Evolutionary conservation across 2,797 vertebrate species (phyloP).

Genomic region (Avahi laniger): DNA sequence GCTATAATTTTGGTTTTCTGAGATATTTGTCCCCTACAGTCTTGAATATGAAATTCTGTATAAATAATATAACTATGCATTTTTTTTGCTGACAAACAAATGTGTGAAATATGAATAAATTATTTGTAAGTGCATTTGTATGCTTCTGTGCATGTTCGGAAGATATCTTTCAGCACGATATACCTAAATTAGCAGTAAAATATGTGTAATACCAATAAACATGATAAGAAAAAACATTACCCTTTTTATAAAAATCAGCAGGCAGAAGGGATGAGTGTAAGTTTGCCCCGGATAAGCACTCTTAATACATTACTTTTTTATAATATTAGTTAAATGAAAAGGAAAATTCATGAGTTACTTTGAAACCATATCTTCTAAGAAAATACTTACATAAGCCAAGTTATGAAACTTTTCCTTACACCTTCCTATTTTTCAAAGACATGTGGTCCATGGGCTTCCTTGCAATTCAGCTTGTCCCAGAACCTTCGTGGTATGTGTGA

Average conservation of each 20-base stretch:
- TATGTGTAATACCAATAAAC: neutral
- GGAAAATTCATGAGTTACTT: constrained; percentile 27
- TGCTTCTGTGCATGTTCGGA: neutral
- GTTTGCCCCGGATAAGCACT: neutral
- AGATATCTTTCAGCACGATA: neutral
- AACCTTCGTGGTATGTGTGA: neutral
- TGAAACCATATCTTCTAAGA: neutral
- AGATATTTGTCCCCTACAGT: constrained; percentile 75
- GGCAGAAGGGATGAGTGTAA: neutral
- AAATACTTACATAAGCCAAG: neutral
- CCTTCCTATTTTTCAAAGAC: neutral
- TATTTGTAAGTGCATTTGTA: constrained; percentile 80
- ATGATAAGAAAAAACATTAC: neutral
- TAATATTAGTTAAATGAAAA: constrained; percentile 30
- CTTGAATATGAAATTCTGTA: constrained; percentile 83
- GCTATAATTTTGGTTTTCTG: constrained; percentile 74
- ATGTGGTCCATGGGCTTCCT: neutral
- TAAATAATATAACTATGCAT: constrained; percentile 83
- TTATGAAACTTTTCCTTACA: neutral
- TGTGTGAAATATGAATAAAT: constrained; percentile 85
- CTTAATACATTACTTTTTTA: constrained; percentile 2
- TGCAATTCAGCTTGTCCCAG: neutral
- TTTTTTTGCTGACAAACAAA: constrained; percentile 81
- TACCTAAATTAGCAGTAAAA: neutral
- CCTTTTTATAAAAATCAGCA: neutral